Percentiles rank a stretch among this genome's conserved stretches.
Evolutionary conservation across 2,888 invertebrate genomes (phyloP).

Genomic region (Saturnia pavonia): DNA sequence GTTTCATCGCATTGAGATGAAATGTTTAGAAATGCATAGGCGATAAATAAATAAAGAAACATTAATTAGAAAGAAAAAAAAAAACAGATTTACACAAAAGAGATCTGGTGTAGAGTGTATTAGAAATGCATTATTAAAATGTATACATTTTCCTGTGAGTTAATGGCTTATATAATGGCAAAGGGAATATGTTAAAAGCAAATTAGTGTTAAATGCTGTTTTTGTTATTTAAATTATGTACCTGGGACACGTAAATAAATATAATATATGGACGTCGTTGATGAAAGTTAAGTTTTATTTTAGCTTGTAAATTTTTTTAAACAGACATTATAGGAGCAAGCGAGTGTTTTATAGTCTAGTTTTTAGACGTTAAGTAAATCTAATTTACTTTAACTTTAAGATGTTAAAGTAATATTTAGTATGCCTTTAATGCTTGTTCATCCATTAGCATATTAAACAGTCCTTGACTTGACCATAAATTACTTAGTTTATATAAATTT

Average conservation of each 20-base stretch:
- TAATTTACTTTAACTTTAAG: too few species aligned
- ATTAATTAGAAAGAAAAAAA: too few species aligned
- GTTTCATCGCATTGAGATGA: too few species aligned
- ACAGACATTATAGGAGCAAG: slow-evolving; percentile 5
- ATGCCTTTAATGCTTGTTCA: slow-evolving; percentile 12
- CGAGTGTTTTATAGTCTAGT: slow-evolving; percentile 3
- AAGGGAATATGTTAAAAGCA: slow-evolving; percentile 1
- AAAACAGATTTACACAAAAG: too few species aligned
- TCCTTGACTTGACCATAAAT: slow-evolving; percentile 9
- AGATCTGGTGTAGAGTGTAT: neutral
- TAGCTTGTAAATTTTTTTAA: neutral
- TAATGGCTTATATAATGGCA: neutral
- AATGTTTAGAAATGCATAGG: too few species aligned
- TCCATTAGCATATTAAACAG: slow-evolving; percentile 16
- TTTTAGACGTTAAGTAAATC: slow-evolving; percentile 6
- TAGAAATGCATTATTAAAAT: slow-evolving; percentile 16
- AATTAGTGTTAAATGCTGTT: slow-evolving; percentile 23
- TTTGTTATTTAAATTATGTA: slow-evolving; percentile 25
- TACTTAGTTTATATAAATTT: neutral
- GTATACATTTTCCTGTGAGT: slow-evolving; percentile 11
- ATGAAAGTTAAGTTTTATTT: slow-evolving; percentile 10
- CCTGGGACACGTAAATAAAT: slow-evolving; percentile 14
- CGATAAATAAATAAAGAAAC: too few species aligned
- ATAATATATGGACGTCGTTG: neutral
- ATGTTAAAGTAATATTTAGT: too few species aligned